Base-by-base conservation (phyloP, 2,113 vertebrate genomes). In the Triplophysa rosa region DNA sequence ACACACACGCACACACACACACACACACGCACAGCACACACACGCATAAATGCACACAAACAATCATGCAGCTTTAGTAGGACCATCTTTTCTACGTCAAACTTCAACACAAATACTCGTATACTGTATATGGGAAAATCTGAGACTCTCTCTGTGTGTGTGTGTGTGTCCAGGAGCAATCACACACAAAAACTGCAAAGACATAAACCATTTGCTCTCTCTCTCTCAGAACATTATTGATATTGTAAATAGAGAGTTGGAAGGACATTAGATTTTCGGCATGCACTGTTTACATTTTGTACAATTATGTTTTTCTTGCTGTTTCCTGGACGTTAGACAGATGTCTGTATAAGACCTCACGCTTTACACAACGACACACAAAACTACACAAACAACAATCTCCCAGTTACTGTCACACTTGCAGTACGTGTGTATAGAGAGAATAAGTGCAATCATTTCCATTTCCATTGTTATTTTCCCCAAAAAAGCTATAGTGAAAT, bases 271-370 rank as follows among this genome's bases (percentile, higher is more conserved):
- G 70, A 89, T 89, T 86, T 91, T 88, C 83, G 86, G 86, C 86
- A 86, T 81, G 83, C 69, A 29, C 79, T 92, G 91, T 93, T 93
- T 93, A 92, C 90, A 89, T 84, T 89, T 89, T 83, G 87, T 87
- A 86, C 85, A 88, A 87, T 90, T 90, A 84, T 89, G 91, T 90
- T 92, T 91, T 90, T 86, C 88, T 84, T 88, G 81, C 71, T 74
- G 89, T 90, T 93, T 94, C 91, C 91, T 90, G 91, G 91, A 92
- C 4, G 61, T 89, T 91, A 81, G 42, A 49, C 92, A 92, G 89
- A 87, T 83, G 86, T 85, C 86, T 81, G 86, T 80, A 80, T 37
- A 84, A 83, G 90, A 81, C 67, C 67, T 82, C 80, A 59, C 52
- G 21, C 69, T 74, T 37, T 6, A 37, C 33, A 37, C 33, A 37